Conservation (phyloP, 2,888 invertebrate species). For the Oithona nana region DNA sequence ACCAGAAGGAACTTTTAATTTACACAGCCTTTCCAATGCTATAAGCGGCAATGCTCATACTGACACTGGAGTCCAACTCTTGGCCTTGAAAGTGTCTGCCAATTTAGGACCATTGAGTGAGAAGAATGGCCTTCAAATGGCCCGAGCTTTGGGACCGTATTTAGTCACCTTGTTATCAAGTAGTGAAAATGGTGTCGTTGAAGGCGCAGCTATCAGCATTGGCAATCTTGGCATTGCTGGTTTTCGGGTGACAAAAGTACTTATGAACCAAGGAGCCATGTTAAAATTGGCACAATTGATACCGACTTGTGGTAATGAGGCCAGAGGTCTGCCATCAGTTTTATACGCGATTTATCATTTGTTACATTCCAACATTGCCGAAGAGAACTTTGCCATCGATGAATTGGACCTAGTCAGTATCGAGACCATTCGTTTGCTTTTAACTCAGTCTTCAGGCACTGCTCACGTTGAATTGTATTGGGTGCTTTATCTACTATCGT, state of each 20-base stretch:
- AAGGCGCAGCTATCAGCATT: constrained; percentile 1
- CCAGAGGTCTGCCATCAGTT: not conserved
- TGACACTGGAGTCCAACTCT: not conserved
- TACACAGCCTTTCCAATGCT: not conserved
- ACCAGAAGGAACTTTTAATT: not conserved
- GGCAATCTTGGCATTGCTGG: constrained; percentile 1
- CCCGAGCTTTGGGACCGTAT: not conserved
- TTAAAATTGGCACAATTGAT: not conserved
- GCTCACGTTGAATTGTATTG: constrained; percentile 7
- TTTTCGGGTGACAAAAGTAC: not conserved
- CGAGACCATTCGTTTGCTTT: not conserved
- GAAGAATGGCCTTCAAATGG: not conserved
- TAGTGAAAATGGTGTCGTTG: not conserved
- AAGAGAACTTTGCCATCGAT: not conserved
- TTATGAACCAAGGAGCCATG: not conserved
- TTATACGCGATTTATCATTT: constrained; percentile 10
- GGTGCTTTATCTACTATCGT: constrained; percentile 2
- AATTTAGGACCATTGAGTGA: not conserved
- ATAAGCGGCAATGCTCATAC: not conserved
- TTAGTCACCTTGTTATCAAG: constrained; percentile 8
- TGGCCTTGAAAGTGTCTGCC: not conserved
- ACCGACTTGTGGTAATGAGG: not conserved
- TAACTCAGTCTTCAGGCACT: not conserved
- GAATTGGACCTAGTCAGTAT: not conserved
- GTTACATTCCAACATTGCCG: not conserved